Evolutionary conservation across 2,113 vertebrate genomes (phyloP), one percentile per base, ranked within the genome.

Genomic region (Dasyprocta punctata): DNA sequence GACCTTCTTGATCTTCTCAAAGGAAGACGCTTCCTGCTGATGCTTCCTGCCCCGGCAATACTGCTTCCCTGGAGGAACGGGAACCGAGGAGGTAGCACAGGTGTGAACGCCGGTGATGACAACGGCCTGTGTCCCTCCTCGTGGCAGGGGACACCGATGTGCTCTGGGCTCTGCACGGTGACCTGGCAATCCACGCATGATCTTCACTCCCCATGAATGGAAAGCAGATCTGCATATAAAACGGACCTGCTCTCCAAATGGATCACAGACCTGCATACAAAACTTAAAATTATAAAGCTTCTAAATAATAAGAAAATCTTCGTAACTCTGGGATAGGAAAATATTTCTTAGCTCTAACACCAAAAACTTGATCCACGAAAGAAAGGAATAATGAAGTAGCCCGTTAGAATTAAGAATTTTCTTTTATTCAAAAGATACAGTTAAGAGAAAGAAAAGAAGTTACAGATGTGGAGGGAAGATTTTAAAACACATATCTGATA

Each of bases 81-180:
- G 47, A 33, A 54, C 61, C 26, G 7, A 33, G 24, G 33, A 17
- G 3, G 5, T 0, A 41, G 17, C 63, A 7, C 12, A 20, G 52
- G 36, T 0, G 12, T 85, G 85, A 67, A 16, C 67, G 58, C 41
- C 41, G 38, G 22, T 5, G 8, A n/a, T 20, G 36, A 13, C 7
- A 2, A 24, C 6, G 41, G 56, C 28, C 12, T 1, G 0, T 47
- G 19, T 33, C 10, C 16, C 1, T 33, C 33, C 20, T 7, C 16
- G 8, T 17, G 22, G 14, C 9, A 17, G 22, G 8, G 3, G 3
- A 5, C 17, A 20, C 13, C 3, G 8, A 28, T 0, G 12, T 30
- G 3, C 12, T 73, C 61, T 7, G 14, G 7, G 26, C 33, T 58
- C 78, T 61, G 30, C 36, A 14, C 0, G 1, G 30, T 41, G 77